Percentiles rank a stretch among this genome's conserved stretches.
Conservation (phyloP, 2,113 vertebrate species). For the Hippopotamus amphibius region DNA sequence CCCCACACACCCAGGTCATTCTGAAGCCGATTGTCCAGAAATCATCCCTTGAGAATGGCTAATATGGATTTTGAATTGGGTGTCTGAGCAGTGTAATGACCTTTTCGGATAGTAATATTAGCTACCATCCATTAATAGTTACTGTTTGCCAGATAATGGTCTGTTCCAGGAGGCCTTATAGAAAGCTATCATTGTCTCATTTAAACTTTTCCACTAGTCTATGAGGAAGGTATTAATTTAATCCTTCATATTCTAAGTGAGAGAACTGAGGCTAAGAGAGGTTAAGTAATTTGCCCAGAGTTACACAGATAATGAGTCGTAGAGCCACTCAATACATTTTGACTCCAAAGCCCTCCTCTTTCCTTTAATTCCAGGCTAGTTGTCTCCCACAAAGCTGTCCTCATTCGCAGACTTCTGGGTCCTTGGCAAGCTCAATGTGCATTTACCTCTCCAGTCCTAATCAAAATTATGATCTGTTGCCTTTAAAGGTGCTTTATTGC, state of each 20-base stretch:
- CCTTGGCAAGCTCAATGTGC: not conserved
- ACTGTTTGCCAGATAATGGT: conserved; percentile 22
- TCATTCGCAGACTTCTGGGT: conserved; percentile 15
- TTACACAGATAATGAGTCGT: not conserved
- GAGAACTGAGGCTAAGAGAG: not conserved
- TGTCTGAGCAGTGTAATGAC: not conserved
- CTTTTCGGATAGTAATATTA: conserved; percentile 30
- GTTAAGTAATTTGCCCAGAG: not conserved
- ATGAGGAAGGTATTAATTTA: conserved; percentile 22
- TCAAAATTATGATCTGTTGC: conserved; percentile 61
- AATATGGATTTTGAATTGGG: conserved; percentile 42
- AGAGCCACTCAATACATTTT: conserved; percentile 22
- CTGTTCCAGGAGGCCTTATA: conserved; percentile 39
- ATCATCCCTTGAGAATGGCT: not conserved
- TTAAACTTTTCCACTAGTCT: conserved; percentile 30
- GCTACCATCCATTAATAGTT: conserved; percentile 1
- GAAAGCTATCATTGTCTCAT: conserved; percentile 2
- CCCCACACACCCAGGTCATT: not conserved
- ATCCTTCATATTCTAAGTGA: not conserved
- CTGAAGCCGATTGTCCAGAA: not conserved
- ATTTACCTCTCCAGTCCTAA: conserved; percentile 49
- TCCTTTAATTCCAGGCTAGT: not conserved
- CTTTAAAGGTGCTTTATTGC: conserved; percentile 57
- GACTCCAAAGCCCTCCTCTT: not conserved
- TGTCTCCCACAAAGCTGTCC: not conserved